Base-by-base conservation (phyloP, 2,797 vertebrate species). In the Bradypus variegatus region DNA sequence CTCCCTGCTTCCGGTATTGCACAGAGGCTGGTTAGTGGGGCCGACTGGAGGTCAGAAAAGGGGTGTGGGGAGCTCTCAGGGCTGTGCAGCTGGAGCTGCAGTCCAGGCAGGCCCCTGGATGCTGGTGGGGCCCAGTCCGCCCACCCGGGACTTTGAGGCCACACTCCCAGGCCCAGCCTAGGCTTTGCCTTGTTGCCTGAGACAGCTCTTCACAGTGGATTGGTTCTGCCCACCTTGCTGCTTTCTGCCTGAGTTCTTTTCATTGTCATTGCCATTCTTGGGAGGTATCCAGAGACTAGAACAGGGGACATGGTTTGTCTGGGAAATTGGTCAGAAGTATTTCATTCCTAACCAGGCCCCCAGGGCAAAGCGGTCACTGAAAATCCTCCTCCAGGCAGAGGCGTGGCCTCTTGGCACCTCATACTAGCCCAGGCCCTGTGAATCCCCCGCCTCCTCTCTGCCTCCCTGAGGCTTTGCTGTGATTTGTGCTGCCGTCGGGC, bases 401-500 rank as follows among this genome's bases (percentile, higher is more conserved):
- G 95, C 8, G 58, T 94, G 94, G 93, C 93, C 94, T 94, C 86
- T 94, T 96, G 95, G 96, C 95, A 96, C 95, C 93, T 96, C 60
- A 7, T 62, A 50, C 94, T 92, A 65, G 92, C 80, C 80, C 90
- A 82, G 69, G 86, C 90, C 64, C 86, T 92, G 90, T 95, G 94
- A 93, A 76, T 94, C 88, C 91, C 88, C 94, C 73, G 14, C 93
- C 93, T 84, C 87, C 89, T 87, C 82, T 53, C 93, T 86, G 94
- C 91, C 83, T 94, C 80, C 77, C 79, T 27, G 86, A 50, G 94
- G 82, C 91, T 97, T 87, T 97, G 95, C 96, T 95, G 96, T 96
- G 97, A 97, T 98, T 97, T 97, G 97, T 97, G 97, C 97, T 94
- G 95, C 97, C 88, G 94, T 97, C 94, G 97, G 97, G 97, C 92